A percentile compares a stretch with the other conserved stretches of the same genome.
Conservation (phyloP, 2,113 vertebrate genomes). For the Plecturocebus donacophilus region DNA sequence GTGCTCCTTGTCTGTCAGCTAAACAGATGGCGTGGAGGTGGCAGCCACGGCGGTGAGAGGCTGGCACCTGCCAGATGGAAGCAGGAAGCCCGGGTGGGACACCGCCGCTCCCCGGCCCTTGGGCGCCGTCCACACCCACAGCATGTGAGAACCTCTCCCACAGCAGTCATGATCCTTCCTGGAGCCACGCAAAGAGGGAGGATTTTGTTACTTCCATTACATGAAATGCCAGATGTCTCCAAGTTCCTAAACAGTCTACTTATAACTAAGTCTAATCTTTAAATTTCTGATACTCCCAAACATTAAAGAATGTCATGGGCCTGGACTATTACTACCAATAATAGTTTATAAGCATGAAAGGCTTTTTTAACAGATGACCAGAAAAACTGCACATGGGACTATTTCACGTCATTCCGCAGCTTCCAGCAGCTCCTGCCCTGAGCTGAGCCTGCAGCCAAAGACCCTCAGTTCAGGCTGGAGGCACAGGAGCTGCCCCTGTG, state of each 20-base stretch:
- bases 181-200: neutral
- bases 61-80: neutral
- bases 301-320: too few relatives aligned
- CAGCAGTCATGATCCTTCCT: fast-evolving
- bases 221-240: neutral
- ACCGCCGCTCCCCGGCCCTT: fast-evolving
- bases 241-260: neutral
- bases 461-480: neutral
- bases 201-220: neutral
- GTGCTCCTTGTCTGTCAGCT: too few relatives aligned
- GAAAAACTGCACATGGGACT: neutral
- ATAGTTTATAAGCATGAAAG: neutral
- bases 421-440: neutral
- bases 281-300: neutral
- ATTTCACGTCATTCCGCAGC: neutral
- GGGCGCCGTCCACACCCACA: too few relatives aligned
- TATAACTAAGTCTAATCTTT: too few relatives aligned
- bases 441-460: neutral
- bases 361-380: neutral
- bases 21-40: neutral
- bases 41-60: too few relatives aligned
- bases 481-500: fast-evolving
- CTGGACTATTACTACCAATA: neutral
- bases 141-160: neutral
- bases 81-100: neutral